Percentiles rank a stretch among this genome's conserved stretches.
phyloP scores from a whole-genome alignment of 2,888 invertebrate species.

The Rhagophthalmus giganteus region DNA sequence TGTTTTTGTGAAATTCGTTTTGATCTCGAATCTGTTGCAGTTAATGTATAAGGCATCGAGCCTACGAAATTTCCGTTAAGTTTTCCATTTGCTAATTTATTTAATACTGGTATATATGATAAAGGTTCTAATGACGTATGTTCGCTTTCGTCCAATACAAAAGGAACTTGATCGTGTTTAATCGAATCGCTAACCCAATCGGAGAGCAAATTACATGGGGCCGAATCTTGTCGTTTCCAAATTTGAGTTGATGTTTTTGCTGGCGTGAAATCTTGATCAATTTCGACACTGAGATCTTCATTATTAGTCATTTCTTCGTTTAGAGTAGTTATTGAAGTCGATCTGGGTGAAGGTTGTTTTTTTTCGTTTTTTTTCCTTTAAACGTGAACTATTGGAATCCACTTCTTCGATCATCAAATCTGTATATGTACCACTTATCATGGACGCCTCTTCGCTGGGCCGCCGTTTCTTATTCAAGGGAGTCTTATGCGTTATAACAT shows the following conservation, averaged over 20 bases:
- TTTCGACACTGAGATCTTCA: conserved; percentile 19
- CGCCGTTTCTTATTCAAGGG: conserved; percentile 64
- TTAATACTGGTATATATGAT: conserved; percentile 15
- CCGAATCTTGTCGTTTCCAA: conserved; percentile 36
- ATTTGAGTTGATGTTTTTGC: conserved; percentile 25
- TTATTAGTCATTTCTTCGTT: conserved; percentile 35
- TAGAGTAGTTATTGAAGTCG: conserved; percentile 42
- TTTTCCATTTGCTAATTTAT: background rate
- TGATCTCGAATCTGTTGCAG: conserved; percentile 53
- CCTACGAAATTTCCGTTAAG: conserved; percentile 29
- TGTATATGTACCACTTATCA: conserved; percentile 61
- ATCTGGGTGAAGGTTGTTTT: conserved; percentile 38
- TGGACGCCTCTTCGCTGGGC: conserved; percentile 75
- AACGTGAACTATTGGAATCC: conserved; percentile 39
- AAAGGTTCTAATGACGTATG: conserved; percentile 47
- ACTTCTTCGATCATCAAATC: conserved; percentile 63
- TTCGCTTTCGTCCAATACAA: conserved; percentile 52
- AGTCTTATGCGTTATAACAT: conserved; percentile 62
- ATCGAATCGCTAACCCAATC: conserved; percentile 40
- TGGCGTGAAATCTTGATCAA: conserved; percentile 27
- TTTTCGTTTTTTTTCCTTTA: conserved; percentile 47
- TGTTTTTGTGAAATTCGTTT: conserved; percentile 39
- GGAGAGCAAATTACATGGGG: conserved; percentile 23
- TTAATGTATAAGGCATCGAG: conserved; percentile 53
- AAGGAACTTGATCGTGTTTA: conserved; percentile 42